Evolutionary conservation across 2,888 invertebrate species (phyloP).

Genomic region (Himalopsyche anomala): DNA sequence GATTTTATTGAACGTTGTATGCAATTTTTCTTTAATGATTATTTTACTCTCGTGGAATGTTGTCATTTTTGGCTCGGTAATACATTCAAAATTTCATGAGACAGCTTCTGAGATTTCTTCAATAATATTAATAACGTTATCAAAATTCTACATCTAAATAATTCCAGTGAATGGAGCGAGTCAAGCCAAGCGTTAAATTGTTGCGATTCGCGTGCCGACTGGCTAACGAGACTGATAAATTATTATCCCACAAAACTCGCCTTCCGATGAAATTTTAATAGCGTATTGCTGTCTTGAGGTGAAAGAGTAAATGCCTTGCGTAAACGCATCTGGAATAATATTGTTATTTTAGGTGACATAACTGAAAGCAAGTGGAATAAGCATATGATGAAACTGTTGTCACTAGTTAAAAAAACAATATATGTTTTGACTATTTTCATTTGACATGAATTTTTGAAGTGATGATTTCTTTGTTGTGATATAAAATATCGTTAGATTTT

Average conservation of each 20-base stretch:
- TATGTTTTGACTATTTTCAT: no score
- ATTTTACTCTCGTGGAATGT: no score
- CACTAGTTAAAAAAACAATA: no score
- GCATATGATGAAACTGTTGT: background rate
- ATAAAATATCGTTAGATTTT: no score
- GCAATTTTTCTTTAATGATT: no score
- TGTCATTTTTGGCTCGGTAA: no score
- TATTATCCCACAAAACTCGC: slow-evolving; percentile 20
- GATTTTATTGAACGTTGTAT: no score
- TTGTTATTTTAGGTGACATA: slow-evolving; percentile 21
- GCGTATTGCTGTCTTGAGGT: slow-evolving; percentile 17
- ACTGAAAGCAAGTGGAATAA: background rate
- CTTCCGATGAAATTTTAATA: slow-evolving; percentile 39
- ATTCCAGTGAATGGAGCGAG: slow-evolving; percentile 14
- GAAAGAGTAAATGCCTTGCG: slow-evolving; percentile 24
- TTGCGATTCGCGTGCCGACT: slow-evolving; percentile 23
- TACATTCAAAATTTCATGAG: no score
- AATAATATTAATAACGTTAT: background rate
- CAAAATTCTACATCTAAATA: slow-evolving; percentile 9
- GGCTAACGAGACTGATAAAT: slow-evolving; percentile 39
- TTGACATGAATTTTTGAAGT: no score
- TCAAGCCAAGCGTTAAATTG: slow-evolving; percentile 37
- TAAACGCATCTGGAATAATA: slow-evolving; percentile 41
- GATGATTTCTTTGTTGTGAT: no score
- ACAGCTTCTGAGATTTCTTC: no score